phyloP scores from a whole-genome alignment of 2,113 vertebrate species.

The Sylvicapra grimmia region DNA sequence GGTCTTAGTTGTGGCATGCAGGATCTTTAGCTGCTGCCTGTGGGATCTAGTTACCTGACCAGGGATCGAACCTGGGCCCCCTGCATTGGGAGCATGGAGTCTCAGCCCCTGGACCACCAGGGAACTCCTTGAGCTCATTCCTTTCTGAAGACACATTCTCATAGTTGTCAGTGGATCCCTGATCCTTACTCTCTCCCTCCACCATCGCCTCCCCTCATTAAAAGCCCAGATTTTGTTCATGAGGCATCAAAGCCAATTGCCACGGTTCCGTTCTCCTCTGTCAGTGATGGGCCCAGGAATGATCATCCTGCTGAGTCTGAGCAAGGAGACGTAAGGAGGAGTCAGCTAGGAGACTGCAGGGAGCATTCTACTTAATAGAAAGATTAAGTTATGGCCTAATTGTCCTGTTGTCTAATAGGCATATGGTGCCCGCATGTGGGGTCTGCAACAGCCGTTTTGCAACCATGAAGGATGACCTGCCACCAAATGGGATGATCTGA shows the following conservation, averaged over 20 bases:
- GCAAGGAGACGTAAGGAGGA: background rate
- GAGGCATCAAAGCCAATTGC: background rate
- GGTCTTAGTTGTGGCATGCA: background rate
- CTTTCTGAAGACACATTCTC: background rate
- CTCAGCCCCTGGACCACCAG: background rate
- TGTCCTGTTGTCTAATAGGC: background rate
- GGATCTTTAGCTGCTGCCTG: background rate
- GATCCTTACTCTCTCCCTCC: background rate
- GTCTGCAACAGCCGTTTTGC: background rate
- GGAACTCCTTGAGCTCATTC: background rate
- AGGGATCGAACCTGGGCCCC: fast-evolving
- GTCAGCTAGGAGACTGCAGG: background rate
- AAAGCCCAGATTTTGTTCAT: background rate
- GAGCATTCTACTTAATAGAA: background rate
- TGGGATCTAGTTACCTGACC: background rate
- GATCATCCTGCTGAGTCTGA: no score
- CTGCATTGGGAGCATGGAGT: background rate
- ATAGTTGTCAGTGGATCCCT: background rate
- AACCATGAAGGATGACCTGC: background rate
- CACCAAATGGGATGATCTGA: no score
- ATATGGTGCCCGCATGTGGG: background rate
- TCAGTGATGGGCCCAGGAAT: no score
- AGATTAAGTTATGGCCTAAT: background rate
- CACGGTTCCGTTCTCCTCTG: background rate
- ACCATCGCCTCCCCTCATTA: background rate